phyloP scores from a whole-genome alignment of 2,113 vertebrate species.

The Amphilophus citrinellus region DNA sequence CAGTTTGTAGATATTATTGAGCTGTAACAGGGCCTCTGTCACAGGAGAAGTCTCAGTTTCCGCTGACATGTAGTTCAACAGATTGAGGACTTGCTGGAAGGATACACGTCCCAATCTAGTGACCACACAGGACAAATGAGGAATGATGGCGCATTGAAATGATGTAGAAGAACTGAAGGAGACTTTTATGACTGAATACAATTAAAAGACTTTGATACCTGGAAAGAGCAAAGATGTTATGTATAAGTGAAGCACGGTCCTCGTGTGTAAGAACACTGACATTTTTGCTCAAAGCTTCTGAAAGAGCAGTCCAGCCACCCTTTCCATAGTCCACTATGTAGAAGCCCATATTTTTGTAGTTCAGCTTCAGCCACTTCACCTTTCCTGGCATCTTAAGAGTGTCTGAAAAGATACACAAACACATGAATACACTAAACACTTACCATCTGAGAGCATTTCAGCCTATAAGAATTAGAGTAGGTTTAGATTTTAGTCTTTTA shows the following conservation, averaged over 20 bases:
- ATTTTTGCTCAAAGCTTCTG: slow-evolving; percentile 79
- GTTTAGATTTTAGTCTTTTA: slow-evolving; percentile 63
- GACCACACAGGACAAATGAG: not conserved
- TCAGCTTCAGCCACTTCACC: slow-evolving; percentile 93
- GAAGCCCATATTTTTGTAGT: slow-evolving; percentile 89
- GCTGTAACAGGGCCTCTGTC: slow-evolving; percentile 87
- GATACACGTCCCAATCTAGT: slow-evolving; percentile 87
- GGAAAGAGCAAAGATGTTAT: slow-evolving; percentile 91
- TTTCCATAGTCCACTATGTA: slow-evolving; percentile 90
- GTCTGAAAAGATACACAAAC: slow-evolving; percentile 71
- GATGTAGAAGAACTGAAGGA: not conserved
- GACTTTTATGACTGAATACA: not conserved
- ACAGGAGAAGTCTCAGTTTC: slow-evolving; percentile 87
- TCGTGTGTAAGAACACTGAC: slow-evolving; percentile 82
- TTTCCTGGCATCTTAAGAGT: slow-evolving; percentile 83
- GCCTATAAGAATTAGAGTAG: not conserved
- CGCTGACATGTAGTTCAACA: slow-evolving; percentile 84
- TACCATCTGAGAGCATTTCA: not conserved
- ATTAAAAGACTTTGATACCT: slow-evolving; percentile 76
- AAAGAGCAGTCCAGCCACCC: slow-evolving; percentile 84
- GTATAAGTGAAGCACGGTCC: slow-evolving; percentile 92
- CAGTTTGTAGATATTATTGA: slow-evolving; percentile 83
- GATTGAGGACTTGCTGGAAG: slow-evolving; percentile 83
- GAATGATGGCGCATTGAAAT: not conserved
- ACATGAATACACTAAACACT: not conserved